Evolutionary conservation across 2,113 vertebrate species (phyloP), one percentile per base, ranked within the genome.

Genomic region (Tretioscincus oriximinensis): DNA sequence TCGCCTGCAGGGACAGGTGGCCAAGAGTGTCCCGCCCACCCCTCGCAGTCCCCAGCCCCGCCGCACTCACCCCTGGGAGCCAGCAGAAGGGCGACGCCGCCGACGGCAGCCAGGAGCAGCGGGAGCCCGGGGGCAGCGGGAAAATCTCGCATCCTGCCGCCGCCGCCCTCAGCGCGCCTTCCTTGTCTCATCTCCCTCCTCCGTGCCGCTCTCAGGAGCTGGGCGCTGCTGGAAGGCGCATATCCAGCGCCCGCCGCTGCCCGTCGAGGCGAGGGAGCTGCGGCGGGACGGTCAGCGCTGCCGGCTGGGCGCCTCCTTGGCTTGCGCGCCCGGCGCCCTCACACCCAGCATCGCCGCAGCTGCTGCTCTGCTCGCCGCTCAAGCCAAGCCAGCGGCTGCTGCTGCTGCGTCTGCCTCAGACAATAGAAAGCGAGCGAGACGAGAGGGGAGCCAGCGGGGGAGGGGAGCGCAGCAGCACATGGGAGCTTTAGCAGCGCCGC

Each of bases 31-130:
- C 28, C 5, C 31, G 58, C n/a, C 16, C 20, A 20, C 45, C 76
- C 7, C 7, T 4, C 10, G 24, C 1, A 22, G 14, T 14, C 5
- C n/a, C 65, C n/a, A 26, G 8, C 9, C 70, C 35, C 35, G 2
- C 35, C 7, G 35, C n/a, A 75, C 80, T 81, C 73, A 81, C 80
- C 80, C 75, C 51, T 9, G 51, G 80, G 49, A 28, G 80, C 65
- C 26, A 20, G 31, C 73, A 76, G 65, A 35, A n/a, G 12, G 2
- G 69, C 3, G 54, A 16, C 54, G 54, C 54, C 16, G n/a, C 24
- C 16, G 73, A 16, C 65, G 35, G 76, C 14, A 20, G 74, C 73
- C 2, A 82, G 80, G 51, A 73, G 9, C 2, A 82, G 80, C 65
- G 67, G 9, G 51, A 72, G 61, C 49, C 21, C 14, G 60, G 29